Evolutionary conservation across 2,113 vertebrate species (phyloP).

Genomic region (Carlito syrichta): DNA sequence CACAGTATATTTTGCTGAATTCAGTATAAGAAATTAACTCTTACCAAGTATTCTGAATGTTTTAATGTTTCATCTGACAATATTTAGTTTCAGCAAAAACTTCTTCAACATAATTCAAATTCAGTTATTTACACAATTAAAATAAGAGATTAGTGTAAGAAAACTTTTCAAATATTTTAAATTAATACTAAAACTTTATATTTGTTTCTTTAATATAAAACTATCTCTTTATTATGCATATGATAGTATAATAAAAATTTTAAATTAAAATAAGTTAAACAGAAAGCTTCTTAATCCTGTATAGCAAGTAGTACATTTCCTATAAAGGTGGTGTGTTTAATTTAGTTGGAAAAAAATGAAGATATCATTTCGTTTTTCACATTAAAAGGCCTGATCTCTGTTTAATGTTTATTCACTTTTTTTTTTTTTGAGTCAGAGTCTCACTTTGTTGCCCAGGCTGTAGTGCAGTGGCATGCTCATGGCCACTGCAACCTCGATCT

Average conservation of each 20-base stretch:
- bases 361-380: background rate
- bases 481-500: no score
- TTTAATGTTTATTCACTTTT: no score
- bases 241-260: background rate
- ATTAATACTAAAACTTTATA: background rate
- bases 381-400: no score
- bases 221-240: background rate
- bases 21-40: background rate
- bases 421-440: no score
- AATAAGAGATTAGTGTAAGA: background rate
- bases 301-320: background rate
- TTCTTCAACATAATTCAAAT: background rate
- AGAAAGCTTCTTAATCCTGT: background rate
- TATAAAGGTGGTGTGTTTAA: background rate
- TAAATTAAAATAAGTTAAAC: background rate
- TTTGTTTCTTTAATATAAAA: slow-evolving; percentile 8
- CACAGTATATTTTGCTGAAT: background rate
- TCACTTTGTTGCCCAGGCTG: no score
- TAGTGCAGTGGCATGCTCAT: no score
- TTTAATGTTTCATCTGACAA: background rate
- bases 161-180: background rate
- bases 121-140: background rate
- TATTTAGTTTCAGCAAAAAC: background rate
- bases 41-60: background rate
- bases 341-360: background rate